phyloP scores from a whole-genome alignment of 2,113 vertebrate species.

The Aegithalos caudatus region DNA sequence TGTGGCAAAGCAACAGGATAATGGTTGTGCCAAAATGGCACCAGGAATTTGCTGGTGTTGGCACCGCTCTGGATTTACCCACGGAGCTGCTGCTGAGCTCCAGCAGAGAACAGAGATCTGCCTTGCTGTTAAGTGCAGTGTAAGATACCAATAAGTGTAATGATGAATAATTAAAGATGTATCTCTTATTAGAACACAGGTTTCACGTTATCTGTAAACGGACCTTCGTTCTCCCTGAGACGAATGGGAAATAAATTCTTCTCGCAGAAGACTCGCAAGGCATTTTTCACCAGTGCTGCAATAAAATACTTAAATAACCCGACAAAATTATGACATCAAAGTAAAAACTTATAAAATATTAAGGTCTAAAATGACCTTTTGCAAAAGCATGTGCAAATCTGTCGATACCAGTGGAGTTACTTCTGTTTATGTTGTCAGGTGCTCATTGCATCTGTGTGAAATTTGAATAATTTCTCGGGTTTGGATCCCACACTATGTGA shows the following conservation, averaged over 20 bases:
- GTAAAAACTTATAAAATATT: slow-evolving; percentile 20
- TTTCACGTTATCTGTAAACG: background rate
- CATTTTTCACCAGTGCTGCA: background rate
- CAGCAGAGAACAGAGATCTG: background rate
- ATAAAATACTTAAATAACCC: slow-evolving; percentile 7
- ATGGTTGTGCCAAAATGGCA: background rate
- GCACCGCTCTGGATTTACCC: rapidly evolving
- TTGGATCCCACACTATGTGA: background rate
- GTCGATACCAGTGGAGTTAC: background rate
- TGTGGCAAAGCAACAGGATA: background rate
- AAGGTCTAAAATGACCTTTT: slow-evolving; percentile 9
- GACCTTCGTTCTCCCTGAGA: background rate
- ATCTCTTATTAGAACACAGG: slow-evolving; percentile 22
- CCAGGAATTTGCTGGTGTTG: background rate
- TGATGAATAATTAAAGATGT: slow-evolving; percentile 48
- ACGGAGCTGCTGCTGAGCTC: background rate
- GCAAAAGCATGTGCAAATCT: background rate
- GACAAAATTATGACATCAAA: background rate
- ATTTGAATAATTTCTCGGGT: background rate
- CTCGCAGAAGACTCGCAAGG: background rate
- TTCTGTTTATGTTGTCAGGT: background rate
- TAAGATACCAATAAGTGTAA: slow-evolving; percentile 35
- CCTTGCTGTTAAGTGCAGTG: background rate
- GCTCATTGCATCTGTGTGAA: background rate
- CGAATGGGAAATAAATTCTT: background rate